These are phyloP conservation scores for Bombus picipes DNA, from an alignment of 1,140 invertebrate genomes.

Conservation along the genomic window DNA sequence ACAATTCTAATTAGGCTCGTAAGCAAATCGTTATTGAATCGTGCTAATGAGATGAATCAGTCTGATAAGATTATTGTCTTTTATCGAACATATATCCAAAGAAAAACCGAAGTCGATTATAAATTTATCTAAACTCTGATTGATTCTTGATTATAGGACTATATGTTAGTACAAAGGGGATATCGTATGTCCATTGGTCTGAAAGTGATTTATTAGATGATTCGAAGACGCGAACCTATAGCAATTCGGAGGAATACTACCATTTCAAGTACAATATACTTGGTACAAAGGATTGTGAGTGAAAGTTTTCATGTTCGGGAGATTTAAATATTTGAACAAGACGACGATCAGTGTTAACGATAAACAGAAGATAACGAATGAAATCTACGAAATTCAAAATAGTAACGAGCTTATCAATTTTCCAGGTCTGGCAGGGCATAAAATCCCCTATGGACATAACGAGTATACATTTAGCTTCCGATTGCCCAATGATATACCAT, in stretches of 20 bases:
- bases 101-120: neutral
- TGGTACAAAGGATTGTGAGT: conserved; percentile 9
- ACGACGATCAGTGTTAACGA: fast-evolving
- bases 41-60: neutral
- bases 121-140: neutral
- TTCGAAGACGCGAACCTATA: neutral
- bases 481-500: conserved; percentile 81
- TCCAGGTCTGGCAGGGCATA: conserved; percentile 17
- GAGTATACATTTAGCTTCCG: conserved; percentile 83
- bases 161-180: conserved; percentile 35
- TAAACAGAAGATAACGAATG: too few species aligned
- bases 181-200: conserved; percentile 53
- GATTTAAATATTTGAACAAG: neutral
- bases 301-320: neutral
- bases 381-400: neutral
- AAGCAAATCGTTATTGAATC: neutral
- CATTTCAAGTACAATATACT: conserved; percentile 40
- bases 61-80: neutral
- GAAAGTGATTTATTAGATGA: neutral
- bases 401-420: neutral
- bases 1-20: neutral
- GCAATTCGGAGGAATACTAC: conserved; percentile 51
- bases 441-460: conserved; percentile 78
- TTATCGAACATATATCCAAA: neutral
- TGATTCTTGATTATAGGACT: conserved; percentile 6